Evolutionary conservation across 2,113 vertebrate genomes (phyloP).

Genomic region (Phylloscopus trochiloides): DNA sequence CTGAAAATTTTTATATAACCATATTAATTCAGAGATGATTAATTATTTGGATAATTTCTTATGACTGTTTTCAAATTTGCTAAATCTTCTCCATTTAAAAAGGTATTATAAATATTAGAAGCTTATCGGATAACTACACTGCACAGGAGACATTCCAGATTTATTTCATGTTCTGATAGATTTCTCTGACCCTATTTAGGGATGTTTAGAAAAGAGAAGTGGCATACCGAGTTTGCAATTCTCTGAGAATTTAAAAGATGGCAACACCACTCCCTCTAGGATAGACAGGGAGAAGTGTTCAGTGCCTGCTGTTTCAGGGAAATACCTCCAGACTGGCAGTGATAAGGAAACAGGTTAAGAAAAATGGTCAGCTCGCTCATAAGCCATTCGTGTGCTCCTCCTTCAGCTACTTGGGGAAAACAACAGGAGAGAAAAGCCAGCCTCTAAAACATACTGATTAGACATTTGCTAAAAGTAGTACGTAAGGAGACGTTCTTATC

Average conservation of each 20-base stretch:
- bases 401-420: neutral
- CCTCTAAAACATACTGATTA: neutral
- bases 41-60: neutral
- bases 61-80: neutral
- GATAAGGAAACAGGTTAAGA: neutral
- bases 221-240: neutral
- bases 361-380: slow-evolving; percentile 5
- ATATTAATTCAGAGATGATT: neutral
- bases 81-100: neutral
- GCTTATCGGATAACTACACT: neutral
- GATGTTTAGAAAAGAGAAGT: neutral
- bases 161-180: neutral
- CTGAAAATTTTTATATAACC: neutral
- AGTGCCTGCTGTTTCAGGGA: neutral
- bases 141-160: neutral
- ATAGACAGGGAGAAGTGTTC: neutral
- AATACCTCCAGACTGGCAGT: neutral
- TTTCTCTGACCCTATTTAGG: neutral
- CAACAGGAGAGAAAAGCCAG: neutral
- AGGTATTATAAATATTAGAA: neutral
- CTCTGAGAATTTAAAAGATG: neutral
- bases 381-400: neutral
- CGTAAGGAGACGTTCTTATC: neutral
- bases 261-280: slow-evolving; percentile 9
- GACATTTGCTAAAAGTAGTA: neutral